Base-by-base conservation (phyloP, 2,888 invertebrate genomes). In the Polydrusus cervinus region DNA sequence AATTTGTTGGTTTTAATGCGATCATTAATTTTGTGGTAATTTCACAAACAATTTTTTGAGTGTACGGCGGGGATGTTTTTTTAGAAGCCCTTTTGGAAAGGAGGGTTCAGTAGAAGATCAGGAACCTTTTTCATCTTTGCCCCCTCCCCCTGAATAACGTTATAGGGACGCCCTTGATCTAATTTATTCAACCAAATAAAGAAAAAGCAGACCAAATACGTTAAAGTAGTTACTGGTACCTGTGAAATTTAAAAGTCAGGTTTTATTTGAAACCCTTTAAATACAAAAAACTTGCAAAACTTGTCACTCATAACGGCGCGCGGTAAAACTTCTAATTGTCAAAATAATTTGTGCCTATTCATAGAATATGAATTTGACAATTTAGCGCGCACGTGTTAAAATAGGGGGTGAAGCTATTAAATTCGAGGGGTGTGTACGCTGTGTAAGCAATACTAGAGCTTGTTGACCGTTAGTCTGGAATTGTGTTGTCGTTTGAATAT, bases 341-440 rank as follows among this genome's bases (percentile, higher is more conserved):
- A 61, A 71, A 75, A 55, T 72, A 76, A 76, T 76, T 76, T 72
- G 64, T 55, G 72, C 34, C 76, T 60, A 76, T 76, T 76, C 72
- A 76, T n/a, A 25, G 38, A 49, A 49, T 45, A 47, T 76, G 72
- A 72, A 76, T 76, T 69, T 53, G 72, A 72, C 72, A 76, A 71
- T 71, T 71, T 71, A 75, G 60, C 47, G 69, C 34, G 72, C 76
- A 76, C 76, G 76, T 76, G 76, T 68, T 69, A 66, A 43, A 74
- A 75, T 71, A 76, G 72, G 69, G 76, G 76, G 76, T 72, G 60
- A 20, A 61, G 51, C 69, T 71, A 71, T 64, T 34, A 73, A 76
- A 76, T 76, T 45, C 69, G 72, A 76, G 76, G 76, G 76, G 69
- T 76, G 76, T 69, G 70, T 76, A 53, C 65, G 30, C 71, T 49